Base-by-base conservation (phyloP, 2,888 invertebrate genomes). In the Pseudococcus longispinus region DNA sequence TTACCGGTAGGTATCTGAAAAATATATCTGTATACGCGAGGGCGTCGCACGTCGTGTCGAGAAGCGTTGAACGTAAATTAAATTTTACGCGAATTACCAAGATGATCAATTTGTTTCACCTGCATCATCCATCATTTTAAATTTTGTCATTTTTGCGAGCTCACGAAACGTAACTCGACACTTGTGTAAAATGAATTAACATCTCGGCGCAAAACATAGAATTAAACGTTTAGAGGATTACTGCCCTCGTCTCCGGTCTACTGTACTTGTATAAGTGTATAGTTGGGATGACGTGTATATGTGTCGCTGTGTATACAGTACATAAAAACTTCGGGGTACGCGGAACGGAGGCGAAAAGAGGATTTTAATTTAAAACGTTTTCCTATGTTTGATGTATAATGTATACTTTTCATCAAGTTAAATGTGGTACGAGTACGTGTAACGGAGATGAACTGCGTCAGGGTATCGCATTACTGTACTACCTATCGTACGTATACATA, bases 101-200 rank as follows among this genome's bases (percentile, higher is more conserved):
- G 77, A 80, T 80, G 77, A 80, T 80, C 77, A 80, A 80, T 80
- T 80, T 42, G 77, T 42, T 80, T 23, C 77, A 80, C 77, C 77
- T 80, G 77, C 37, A 80, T 80, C 77, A 80, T 80, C 77, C 77
- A 42, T 80, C 77, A 80, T 80, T 80, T 80, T 42, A 42, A 80
- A 80, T 80, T 74, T 80, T 80, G 77, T 77, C 77, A 32, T 26
- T 77, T 55, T 55, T 55, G 55, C 55, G 77, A 37, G 77, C 77
- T 26, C 77, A 26, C 77, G 32, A 37, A 37, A 77, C 32, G 55
- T 55, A 77, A 26, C 77, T 77, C 32, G 77, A 77, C 32, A 32
- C n/a, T 32, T 29, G 18, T 23, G 20, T 80, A 80, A 80, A 80
- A 80, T 42, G 42, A 80, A 80, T 80, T 80, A 80, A 80, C 42